Evolutionary conservation across 1,140 invertebrate genomes (phyloP).

Genomic region (Danaus plexippus): DNA sequence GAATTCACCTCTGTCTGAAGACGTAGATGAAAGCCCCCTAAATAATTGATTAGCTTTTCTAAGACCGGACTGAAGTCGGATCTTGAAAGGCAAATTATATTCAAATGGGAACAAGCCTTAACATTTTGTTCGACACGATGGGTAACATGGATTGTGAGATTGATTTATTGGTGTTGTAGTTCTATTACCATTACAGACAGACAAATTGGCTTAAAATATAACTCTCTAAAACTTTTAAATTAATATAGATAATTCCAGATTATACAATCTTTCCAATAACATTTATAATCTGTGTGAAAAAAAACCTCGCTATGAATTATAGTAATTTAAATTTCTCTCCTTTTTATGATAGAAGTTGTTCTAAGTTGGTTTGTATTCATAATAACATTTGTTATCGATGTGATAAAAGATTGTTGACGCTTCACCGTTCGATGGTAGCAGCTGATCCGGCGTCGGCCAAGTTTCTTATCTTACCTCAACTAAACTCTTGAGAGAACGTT

Average conservation of each 20-base stretch:
- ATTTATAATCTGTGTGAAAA: too few species aligned
- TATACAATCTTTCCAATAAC: too few species aligned
- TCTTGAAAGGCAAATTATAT: conserved; percentile 38
- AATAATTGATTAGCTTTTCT: conserved; percentile 56
- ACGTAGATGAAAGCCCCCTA: conserved; percentile 44
- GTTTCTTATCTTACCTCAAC: conserved; percentile 44
- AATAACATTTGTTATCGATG: too few species aligned
- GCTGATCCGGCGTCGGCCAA: conserved; percentile 43
- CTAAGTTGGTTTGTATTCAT: too few species aligned
- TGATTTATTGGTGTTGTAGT: conserved; percentile 15
- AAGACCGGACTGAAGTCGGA: conserved; percentile 30
- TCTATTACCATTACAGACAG: too few species aligned
- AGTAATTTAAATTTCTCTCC: too few species aligned
- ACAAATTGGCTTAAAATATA: too few species aligned
- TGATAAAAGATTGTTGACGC: too few species aligned
- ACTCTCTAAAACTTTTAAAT: too few species aligned
- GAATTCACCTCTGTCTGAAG: conserved; percentile 31
- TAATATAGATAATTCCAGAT: too few species aligned
- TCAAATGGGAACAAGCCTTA: conserved; percentile 41
- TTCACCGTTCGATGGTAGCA: conserved; percentile 13
- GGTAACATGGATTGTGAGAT: conserved; percentile 6
- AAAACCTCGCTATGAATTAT: too few species aligned
- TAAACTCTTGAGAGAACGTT: conserved; percentile 36
- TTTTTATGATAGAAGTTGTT: too few species aligned
- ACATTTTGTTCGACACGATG: conserved; percentile 27